A percentile compares a stretch with the other conserved stretches of the same genome.
Conservation (phyloP, 2,888 invertebrate genomes). For the Schizotus pectinicornis region DNA sequence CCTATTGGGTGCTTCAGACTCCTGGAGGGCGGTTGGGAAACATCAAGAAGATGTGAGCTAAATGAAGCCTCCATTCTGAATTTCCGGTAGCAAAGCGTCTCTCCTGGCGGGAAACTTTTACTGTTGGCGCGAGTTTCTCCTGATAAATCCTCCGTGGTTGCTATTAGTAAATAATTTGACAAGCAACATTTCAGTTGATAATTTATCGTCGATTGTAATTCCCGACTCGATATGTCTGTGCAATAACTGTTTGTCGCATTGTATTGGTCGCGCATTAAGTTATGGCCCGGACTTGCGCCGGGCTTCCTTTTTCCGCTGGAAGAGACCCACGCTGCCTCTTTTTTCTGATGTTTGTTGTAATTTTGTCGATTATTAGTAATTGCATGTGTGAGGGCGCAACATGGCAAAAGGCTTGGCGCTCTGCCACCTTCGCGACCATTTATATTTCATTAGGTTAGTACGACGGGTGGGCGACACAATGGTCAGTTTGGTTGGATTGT, state of each 20-base stretch:
- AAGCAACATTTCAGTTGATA: conserved; percentile 11
- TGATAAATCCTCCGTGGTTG: conserved; percentile 24
- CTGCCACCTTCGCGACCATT: conserved; percentile 53
- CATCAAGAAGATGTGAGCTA: no score
- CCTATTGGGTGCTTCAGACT: no score
- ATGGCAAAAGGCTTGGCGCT: conserved; percentile 47
- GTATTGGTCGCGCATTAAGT: conserved; percentile 23
- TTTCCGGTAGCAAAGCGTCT: conserved; percentile 1
- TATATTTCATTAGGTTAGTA: conserved; percentile 48
- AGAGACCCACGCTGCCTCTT: conserved; percentile 41
- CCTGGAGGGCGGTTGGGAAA: no score
- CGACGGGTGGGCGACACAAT: conserved; percentile 51
- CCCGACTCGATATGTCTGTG: conserved; percentile 7
- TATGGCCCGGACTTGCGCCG: conserved; percentile 19
- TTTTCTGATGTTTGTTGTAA: conserved; percentile 28
- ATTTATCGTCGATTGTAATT: conserved; percentile 25
- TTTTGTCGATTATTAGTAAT: conserved; percentile 41
- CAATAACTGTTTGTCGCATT: conserved; percentile 22
- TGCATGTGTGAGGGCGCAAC: conserved; percentile 31
- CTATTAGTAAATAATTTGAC: conserved; percentile 28
- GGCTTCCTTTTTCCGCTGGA: conserved; percentile 31
- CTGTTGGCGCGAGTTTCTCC: conserved; percentile 19
- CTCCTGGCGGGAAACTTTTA: background rate
- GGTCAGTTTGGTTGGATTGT: conserved; percentile 50
- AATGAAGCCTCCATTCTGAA: conserved; percentile 13